Percentiles rank a stretch among this genome's conserved stretches.
Conservation (phyloP, 2,888 invertebrate genomes). For the Mythimna pallens region DNA sequence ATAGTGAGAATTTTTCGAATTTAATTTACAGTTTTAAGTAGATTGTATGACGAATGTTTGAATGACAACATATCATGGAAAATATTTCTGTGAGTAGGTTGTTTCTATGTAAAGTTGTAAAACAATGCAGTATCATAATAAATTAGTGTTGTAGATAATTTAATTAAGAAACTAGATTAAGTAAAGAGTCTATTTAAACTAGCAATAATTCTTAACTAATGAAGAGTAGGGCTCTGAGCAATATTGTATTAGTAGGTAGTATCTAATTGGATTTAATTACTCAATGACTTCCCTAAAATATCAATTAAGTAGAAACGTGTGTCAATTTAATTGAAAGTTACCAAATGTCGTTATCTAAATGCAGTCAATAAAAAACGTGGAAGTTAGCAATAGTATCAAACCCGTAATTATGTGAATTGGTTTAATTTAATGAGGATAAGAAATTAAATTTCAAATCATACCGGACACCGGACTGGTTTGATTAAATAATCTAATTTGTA, state of each 20-base stretch:
- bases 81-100: slow-evolving; percentile 35
- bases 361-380: slow-evolving; percentile 28
- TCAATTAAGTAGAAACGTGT: slow-evolving; percentile 47
- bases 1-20: slow-evolving; percentile 75
- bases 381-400: slow-evolving; percentile 22
- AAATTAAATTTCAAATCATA: slow-evolving; percentile 13
- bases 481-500: slow-evolving; percentile 20
- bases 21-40: slow-evolving; percentile 64
- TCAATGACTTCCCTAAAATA: slow-evolving; percentile 58
- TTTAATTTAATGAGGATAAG: slow-evolving; percentile 17
- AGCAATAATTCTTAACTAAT: slow-evolving; percentile 53
- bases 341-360: slow-evolving; percentile 24
- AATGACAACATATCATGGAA: slow-evolving; percentile 49
- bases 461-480: slow-evolving; percentile 44
- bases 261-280: slow-evolving; percentile 39
- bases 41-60: slow-evolving; percentile 47
- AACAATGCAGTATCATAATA: slow-evolving; percentile 46
- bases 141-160: slow-evolving; percentile 39
- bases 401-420: slow-evolving; percentile 14
- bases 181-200: slow-evolving; percentile 50
- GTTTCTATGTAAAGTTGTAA: slow-evolving; percentile 44
- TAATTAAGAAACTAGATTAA: slow-evolving; percentile 43
- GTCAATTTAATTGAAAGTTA: slow-evolving; percentile 42
- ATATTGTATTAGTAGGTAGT: slow-evolving; percentile 38
- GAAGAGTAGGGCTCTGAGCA: slow-evolving; percentile 52